Evolutionary conservation across 2,113 vertebrate species (phyloP).

Genomic region (Eretmodus cyanostictus): DNA sequence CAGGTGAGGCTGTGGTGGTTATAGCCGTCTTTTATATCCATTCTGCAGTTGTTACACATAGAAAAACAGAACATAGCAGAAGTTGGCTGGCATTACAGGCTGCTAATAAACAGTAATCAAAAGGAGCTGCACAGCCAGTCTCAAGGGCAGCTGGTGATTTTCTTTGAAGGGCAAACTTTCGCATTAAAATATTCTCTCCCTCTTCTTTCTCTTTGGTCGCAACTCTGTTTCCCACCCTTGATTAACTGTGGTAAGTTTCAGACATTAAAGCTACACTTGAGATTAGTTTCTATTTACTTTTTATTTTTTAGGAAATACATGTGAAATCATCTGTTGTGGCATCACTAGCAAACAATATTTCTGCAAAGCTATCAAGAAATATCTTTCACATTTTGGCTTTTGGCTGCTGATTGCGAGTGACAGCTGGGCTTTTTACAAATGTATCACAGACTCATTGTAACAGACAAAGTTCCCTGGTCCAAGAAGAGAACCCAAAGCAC

Average conservation of each 20-base stretch:
- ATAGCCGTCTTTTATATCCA: neutral
- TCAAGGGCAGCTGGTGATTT: neutral
- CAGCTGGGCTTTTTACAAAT: neutral
- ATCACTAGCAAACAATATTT: neutral
- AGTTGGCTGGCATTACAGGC: neutral
- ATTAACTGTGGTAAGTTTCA: neutral
- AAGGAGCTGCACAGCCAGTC: neutral
- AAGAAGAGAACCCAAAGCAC: neutral
- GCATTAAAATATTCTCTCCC: neutral
- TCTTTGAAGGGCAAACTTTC: neutral
- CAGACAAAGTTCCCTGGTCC: rapidly evolving
- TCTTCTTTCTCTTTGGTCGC: neutral
- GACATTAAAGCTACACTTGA: neutral
- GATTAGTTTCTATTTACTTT: neutral
- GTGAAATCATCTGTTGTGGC: neutral
- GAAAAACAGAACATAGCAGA: neutral
- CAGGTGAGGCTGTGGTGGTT: neutral
- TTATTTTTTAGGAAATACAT: neutral
- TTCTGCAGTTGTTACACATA: neutral
- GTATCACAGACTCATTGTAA: neutral
- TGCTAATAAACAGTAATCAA: neutral
- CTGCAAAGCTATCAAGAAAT: neutral
- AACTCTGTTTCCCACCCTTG: neutral
- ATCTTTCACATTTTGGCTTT: neutral
- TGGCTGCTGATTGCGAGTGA: neutral